Base-by-base conservation (phyloP, 2,113 vertebrate species). In the Tetraodon nigroviridis region DNA sequence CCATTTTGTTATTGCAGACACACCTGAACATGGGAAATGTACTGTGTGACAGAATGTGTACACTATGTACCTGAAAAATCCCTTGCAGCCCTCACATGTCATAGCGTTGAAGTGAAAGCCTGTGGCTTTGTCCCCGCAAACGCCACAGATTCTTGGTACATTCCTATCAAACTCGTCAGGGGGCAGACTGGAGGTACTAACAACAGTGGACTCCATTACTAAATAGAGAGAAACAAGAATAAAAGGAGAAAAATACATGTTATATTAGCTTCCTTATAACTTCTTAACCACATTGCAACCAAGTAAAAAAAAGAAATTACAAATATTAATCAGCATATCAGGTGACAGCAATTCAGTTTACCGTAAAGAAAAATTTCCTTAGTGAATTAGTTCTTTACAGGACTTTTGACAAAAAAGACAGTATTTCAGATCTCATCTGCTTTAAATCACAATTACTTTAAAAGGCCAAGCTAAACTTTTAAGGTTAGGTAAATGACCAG, bases 61-160 rank as follows among this genome's bases (percentile, higher is more conserved):
- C 7, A 76, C 32, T 48, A 1, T 27, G 21, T 84, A 97, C 96
- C 96, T 93, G 92, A 99, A 99, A 83, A 99, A 98, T 21, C 96
- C 96, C 85, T 99, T 99, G 91, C 96, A 99, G 84, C 96, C 96
- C 75, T 99, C 96, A 5, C 96, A 99, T 69, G 95, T 98, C 96
- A 98, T 98, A 64, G 96, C 96, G 0, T 99, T 98, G 89, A 99
- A 99, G 87, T 99, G 96, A 70, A 98, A 99, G 19, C 96, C 96
- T 0, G 94, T 94, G 78, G 96, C 96, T 65, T 91, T 91, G 90
- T 99, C 96, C 5, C 95, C 96, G 0, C 96, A 99, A 18, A 99
- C 96, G 0, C 96, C 96, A 1, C 96, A 99, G 86, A 99, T 93
- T 0, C 96, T 88, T 1, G 95, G 92, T 19, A 90, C 55, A 5